Evolutionary conservation across 2,113 vertebrate species (phyloP).

Genomic region (Phylloscopus trochiloides): DNA sequence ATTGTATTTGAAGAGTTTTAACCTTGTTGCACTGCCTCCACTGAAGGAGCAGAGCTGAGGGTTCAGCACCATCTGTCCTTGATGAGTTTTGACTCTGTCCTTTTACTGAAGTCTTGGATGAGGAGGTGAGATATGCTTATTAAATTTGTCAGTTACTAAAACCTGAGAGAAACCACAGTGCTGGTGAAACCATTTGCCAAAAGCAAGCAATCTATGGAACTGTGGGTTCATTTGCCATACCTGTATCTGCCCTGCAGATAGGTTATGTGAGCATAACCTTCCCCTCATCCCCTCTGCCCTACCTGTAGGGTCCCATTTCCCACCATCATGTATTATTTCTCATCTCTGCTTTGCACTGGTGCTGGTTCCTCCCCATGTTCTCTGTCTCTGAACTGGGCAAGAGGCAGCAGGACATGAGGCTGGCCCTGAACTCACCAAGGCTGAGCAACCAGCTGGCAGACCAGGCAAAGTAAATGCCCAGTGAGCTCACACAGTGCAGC

Average conservation of each 20-base stretch:
- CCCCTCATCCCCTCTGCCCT: background rate
- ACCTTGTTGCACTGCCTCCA: background rate
- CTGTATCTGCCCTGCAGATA: background rate
- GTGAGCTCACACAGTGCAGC: background rate
- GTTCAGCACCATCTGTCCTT: background rate
- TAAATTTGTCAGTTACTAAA: background rate
- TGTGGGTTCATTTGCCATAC: background rate
- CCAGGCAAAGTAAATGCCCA: background rate
- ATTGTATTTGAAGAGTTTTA: background rate
- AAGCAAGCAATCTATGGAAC: background rate
- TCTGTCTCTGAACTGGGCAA: background rate
- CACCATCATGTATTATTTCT: accelerated
- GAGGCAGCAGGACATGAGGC: accelerated
- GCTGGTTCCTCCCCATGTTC: background rate
- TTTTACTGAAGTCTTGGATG: background rate
- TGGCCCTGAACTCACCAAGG: background rate
- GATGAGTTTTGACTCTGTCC: background rate
- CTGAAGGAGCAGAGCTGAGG: background rate
- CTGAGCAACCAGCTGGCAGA: background rate
- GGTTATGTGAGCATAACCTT: background rate
- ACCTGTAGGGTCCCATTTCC: background rate
- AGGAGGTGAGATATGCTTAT: background rate
- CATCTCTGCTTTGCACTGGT: accelerated
- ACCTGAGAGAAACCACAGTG: background rate
- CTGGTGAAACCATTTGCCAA: background rate